phyloP scores from a whole-genome alignment of 2,888 invertebrate species.

The Pristionchus exspectatus region DNA sequence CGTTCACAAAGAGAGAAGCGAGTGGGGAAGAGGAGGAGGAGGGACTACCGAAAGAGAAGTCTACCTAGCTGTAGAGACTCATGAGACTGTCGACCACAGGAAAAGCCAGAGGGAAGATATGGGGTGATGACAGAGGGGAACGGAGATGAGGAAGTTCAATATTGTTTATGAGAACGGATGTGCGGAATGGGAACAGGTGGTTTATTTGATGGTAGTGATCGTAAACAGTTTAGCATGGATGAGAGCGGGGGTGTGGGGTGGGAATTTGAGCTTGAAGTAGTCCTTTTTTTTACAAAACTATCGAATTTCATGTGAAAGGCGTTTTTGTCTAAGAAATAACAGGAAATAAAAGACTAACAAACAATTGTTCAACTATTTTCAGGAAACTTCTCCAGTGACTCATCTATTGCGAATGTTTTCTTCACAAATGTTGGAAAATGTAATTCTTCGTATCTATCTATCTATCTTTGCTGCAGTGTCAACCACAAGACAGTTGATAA shows the following conservation, averaged over 20 bases:
- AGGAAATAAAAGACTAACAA: too few species aligned
- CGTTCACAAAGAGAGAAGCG: neutral
- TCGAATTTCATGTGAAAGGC: too few species aligned
- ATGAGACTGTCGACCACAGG: neutral
- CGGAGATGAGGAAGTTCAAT: neutral
- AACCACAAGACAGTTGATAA: too few species aligned
- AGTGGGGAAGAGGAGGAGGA: neutral
- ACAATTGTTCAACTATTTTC: too few species aligned
- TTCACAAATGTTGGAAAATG: too few species aligned
- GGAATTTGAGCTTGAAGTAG: neutral
- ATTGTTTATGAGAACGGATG: neutral
- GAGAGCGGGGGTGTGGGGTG: neutral
- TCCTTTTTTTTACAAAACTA: too few species aligned
- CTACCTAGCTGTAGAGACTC: neutral
- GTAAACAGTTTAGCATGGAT: neutral
- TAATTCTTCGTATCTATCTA: too few species aligned
- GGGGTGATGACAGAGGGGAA: neutral
- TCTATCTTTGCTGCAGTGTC: too few species aligned
- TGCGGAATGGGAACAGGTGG: neutral
- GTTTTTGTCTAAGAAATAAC: too few species aligned
- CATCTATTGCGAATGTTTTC: too few species aligned
- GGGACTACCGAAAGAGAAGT: neutral
- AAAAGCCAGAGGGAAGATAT: slow-evolving; percentile 2
- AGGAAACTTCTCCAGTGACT: too few species aligned
- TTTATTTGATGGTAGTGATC: neutral